Base-by-base conservation (phyloP, 2,797 vertebrate genomes). In the Pseudomugil gertrudae region DNA sequence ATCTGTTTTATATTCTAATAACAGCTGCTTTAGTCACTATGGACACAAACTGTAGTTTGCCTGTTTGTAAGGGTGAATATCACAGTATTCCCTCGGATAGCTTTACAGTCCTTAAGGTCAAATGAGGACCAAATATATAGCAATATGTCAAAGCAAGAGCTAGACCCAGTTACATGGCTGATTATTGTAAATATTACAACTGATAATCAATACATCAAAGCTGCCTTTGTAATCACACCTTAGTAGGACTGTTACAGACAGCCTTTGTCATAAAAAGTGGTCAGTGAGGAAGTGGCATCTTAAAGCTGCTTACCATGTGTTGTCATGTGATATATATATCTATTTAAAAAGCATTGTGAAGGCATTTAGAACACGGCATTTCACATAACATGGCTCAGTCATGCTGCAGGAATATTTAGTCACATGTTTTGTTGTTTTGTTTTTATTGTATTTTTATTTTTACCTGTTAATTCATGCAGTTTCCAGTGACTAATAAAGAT, bases 161-260 rank as follows among this genome's bases (percentile, higher is more conserved):
- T 35, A 69, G 85, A 83, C 80, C 55, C 75, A 79, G 85, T 92
- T 92, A 93, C 94, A 94, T 87, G 83, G 63, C 89, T 67, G 63
- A 59, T 4, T 90, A 92, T 93, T 93, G 95, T 95, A 94, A 95
- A 95, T 94, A 93, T 92, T 89, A 93, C 61, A 92, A 88, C 85
- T 92, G 91, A 92, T 93, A 93, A 90, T 86, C 83, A 90, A 90
- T 80, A 89, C 83, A 95, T 94, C 89, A 94, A 80, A 90, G 82
- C 55, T 92, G 90, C 91, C 90, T 93, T 85, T 86, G 74, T 78
- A 57, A 90, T 93, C 93, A 93, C 93, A 92, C 91, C 84, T 76
- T 51, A 63, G 78, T 78, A 71, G 76, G 84, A 82, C 58, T 73
- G 73, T 84, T 72, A 59, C 70, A 79, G 85, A 86, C 77, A 84